phyloP scores from a whole-genome alignment of 1,140 invertebrate species.

The Drosophila truncata region DNA sequence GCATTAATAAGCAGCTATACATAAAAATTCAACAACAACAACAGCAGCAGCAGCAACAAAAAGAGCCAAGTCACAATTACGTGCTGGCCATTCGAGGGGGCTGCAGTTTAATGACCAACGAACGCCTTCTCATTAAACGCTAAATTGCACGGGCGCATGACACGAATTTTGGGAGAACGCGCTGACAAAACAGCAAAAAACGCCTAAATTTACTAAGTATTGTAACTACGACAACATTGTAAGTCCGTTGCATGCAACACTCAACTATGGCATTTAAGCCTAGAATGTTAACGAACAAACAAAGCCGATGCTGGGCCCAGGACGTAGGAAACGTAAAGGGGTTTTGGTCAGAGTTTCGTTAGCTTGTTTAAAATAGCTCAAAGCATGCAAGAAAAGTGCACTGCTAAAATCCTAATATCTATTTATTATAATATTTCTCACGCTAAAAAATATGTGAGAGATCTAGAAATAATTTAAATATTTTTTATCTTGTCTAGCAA shows the following conservation, averaged over 20 bases:
- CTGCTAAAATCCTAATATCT: too few relatives aligned
- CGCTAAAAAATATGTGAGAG: not conserved
- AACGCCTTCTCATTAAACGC: conserved; percentile 83
- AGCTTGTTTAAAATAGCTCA: conserved; percentile 65
- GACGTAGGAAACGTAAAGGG: not conserved
- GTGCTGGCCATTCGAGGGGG: conserved; percentile 6
- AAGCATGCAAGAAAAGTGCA: conserved; percentile 47
- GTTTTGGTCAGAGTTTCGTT: conserved; percentile 51
- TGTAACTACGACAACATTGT: conserved; percentile 52
- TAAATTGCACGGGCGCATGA: conserved; percentile 80
- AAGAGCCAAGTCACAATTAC: conserved; percentile 76
- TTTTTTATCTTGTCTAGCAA: not conserved
- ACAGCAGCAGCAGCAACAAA: conserved; percentile 17
- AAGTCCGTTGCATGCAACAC: conserved; percentile 66
- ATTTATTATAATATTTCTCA: not conserved
- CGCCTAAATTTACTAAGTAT: conserved; percentile 67
- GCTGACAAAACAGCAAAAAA: conserved; percentile 49
- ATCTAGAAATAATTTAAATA: not conserved
- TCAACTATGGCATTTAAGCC: conserved; percentile 57
- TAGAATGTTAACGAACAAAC: conserved; percentile 79
- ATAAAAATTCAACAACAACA: conserved; percentile 27
- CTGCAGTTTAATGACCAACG: conserved; percentile 75
- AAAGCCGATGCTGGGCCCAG: conserved; percentile 56
- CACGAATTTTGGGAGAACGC: conserved; percentile 65
- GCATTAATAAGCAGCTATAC: conserved; percentile 66